A percentile compares a stretch with the other conserved stretches of the same genome.
phyloP scores from a whole-genome alignment of 2,888 invertebrate genomes.

The Hedychridium roseum region DNA sequence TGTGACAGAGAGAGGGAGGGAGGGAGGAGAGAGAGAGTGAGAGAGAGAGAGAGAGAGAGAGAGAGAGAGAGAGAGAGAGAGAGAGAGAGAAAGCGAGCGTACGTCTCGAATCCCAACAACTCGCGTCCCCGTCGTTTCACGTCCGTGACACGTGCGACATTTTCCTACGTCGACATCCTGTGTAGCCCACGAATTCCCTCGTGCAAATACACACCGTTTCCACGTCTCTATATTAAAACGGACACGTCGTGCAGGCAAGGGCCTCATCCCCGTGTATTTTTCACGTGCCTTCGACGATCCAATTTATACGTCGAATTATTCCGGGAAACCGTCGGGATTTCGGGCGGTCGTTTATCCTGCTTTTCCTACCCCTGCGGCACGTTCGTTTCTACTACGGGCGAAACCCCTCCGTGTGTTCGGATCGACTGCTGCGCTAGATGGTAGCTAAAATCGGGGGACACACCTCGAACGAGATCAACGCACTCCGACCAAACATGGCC shows the following conservation, averaged over 20 bases:
- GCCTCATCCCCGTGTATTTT: slow-evolving; percentile 31
- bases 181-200: not conserved
- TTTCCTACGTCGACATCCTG: slow-evolving; percentile 9
- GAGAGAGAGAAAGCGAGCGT: slow-evolving; percentile 4
- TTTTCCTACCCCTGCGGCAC: slow-evolving; percentile 6
- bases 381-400: slow-evolving; percentile 10
- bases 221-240: slow-evolving; percentile 1
- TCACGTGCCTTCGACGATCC: slow-evolving; percentile 53
- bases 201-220: too few species aligned
- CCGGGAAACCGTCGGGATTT: slow-evolving; percentile 32
- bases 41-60: not conserved
- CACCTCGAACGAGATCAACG: slow-evolving; percentile 20
- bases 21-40: not conserved
- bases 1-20: slow-evolving; percentile 5
- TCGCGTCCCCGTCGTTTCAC: not conserved
- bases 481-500: slow-evolving; percentile 28
- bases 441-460: slow-evolving; percentile 14
- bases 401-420: not conserved
- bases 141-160: slow-evolving; percentile 6
- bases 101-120: not conserved
- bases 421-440: slow-evolving; percentile 20
- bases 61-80: slow-evolving; percentile 2
- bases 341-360: slow-evolving; percentile 18
- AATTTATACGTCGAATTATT: slow-evolving; percentile 62
- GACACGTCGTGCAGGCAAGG: slow-evolving; percentile 1